Conservation (phyloP, 2,888 invertebrate genomes). For the Temnothorax ravouxi region DNA sequence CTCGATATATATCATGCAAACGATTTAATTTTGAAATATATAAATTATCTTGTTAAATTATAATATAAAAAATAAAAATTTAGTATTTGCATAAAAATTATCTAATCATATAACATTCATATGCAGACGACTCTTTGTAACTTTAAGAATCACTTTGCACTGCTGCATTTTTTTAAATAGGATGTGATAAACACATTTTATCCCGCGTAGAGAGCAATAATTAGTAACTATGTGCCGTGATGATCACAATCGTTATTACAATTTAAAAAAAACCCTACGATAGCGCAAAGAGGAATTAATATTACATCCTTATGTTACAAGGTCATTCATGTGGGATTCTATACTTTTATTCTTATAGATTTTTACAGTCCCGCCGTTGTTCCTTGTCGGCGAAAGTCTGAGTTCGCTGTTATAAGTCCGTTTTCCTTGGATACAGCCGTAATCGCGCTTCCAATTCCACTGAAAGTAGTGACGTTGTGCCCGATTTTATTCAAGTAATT, state of each 20-base stretch:
- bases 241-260: background rate
- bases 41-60: background rate
- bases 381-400: constrained; percentile 83
- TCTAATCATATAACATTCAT: background rate
- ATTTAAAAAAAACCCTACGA: background rate
- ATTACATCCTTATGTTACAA: background rate
- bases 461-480: constrained; percentile 76
- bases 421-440: constrained; percentile 78
- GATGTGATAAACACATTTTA: background rate
- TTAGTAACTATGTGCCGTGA: background rate
- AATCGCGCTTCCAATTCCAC: constrained; percentile 84
- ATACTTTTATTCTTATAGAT: background rate
- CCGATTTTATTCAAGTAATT: constrained; percentile 76
- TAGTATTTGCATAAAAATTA: background rate
- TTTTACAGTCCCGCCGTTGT: constrained; percentile 78
- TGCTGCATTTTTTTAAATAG: background rate
- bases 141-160: background rate
- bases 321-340: background rate
- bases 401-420: constrained; percentile 80
- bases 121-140: background rate
- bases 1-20: background rate
- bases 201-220: background rate
- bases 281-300: background rate
- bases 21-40: background rate
- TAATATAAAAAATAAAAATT: background rate